Evolutionary conservation across 1,140 invertebrate species (phyloP), one percentile per base, ranked within the genome.

Genomic region (Pachyrhynchus sulphureomaculatus): DNA sequence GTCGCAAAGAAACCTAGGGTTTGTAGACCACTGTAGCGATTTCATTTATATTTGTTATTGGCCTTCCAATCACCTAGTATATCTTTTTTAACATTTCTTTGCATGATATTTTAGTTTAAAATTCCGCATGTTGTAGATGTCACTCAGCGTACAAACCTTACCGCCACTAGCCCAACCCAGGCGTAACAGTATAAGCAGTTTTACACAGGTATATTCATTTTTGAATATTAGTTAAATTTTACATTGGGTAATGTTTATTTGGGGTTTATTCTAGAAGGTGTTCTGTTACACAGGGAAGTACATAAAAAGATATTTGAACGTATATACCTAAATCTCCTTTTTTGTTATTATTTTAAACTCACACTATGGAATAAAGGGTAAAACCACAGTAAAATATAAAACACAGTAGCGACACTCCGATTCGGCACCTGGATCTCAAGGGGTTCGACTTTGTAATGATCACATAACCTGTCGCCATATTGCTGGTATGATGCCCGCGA

Each of bases 1-100:
- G 60, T 70, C n/a, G 78, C 80, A 34, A 85, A 85, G 72, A 85
- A 88, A 68, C 79, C 81, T 52, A 75, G 82, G 81, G 84, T 86
- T 79, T 78, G 81, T 78, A 54, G 33, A 44, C 34, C 33, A 20
- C 54, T 45, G 12, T 56, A n/a, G 45, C 34, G 39, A 26, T 32
- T 44, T 45, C 6, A 23, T 13, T 13, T 34, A 17, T 60, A 48
- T 49, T 51, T 52, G 18, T 12, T 13, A 26, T 34, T 4, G 34
- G 18, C 48, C 41, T 44, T 23, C 2, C 33, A n/a, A 21, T 10
- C 15, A 24, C 13, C 8, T 36, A 18, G 32, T 24, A 45, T 41
- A 52, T 12, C n/a, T 33, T 33, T 6, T 48, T 23, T 48, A 32
- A 48, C 45, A 13, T 15, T 69, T 52, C 62, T 75, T 69, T 68